These are phyloP conservation scores for Dermatemys mawii DNA, from an alignment of 2,113 vertebrate species.

Conservation along the genomic window DNA sequence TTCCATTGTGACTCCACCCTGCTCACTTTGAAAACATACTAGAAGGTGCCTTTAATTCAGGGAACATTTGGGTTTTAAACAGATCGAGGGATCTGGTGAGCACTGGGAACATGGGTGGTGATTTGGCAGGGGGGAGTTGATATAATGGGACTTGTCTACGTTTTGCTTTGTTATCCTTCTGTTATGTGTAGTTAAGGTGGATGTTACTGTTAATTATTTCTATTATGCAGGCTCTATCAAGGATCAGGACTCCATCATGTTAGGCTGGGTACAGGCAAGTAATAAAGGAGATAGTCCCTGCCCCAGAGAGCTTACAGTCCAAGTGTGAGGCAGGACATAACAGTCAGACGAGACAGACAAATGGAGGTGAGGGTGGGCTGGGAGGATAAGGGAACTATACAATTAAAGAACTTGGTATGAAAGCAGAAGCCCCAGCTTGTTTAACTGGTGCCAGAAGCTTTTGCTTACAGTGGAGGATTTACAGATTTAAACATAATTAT, in stretches of 20 bases:
- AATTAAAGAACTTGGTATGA: background rate
- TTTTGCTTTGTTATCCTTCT: background rate
- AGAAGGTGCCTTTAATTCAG: background rate
- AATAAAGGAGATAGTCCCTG: background rate
- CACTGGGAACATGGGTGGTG: background rate
- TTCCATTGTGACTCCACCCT: background rate
- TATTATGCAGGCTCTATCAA: background rate
- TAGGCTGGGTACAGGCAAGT: accelerated
- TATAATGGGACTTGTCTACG: background rate
- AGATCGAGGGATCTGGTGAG: background rate
- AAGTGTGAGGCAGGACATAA: background rate
- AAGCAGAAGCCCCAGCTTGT: background rate
- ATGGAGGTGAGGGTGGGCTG: accelerated
- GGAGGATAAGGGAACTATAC: background rate
- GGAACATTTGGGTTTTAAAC: background rate
- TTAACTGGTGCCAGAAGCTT: background rate
- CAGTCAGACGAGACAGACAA: background rate
- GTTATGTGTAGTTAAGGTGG: background rate
- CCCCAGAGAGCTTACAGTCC: background rate
- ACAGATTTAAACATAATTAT: background rate
- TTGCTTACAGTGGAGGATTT: background rate
- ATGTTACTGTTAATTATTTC: background rate
- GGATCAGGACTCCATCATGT: background rate
- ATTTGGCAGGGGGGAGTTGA: background rate
- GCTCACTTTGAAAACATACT: background rate